Evolutionary conservation across 1,140 invertebrate genomes (phyloP).

Genomic region (Thrips palmi): DNA sequence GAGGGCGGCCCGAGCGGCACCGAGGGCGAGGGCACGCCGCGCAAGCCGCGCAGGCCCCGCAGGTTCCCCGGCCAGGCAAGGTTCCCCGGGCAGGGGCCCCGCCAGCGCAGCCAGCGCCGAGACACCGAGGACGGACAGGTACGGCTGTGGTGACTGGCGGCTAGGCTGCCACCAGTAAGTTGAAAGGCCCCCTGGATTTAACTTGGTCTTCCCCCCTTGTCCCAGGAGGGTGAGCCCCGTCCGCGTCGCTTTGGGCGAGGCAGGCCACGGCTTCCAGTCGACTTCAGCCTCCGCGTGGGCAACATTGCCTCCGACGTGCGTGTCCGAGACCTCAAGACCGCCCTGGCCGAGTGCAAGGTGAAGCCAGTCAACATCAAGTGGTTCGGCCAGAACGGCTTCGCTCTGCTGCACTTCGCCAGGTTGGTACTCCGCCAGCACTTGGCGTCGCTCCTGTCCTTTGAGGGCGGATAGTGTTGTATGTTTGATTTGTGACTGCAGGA

Average conservation of each 20-base stretch:
- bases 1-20: no score
- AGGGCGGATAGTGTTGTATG: no score
- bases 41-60: no score
- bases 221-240: background rate
- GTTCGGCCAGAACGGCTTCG: slow-evolving; percentile 40
- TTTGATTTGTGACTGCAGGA: no score
- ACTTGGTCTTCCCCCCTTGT: background rate
- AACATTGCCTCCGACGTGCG: slow-evolving; percentile 36
- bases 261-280: slow-evolving; percentile 16
- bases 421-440: no score
- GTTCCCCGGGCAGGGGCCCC: no score
- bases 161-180: background rate
- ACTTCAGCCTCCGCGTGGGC: slow-evolving; percentile 37
- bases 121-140: background rate
- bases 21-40: no score
- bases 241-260: background rate
- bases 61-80: no score
- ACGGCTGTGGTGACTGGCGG: slow-evolving; percentile 1
- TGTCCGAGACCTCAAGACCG: slow-evolving; percentile 41
- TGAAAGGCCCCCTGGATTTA: background rate
- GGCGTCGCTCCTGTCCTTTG: no score
- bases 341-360: slow-evolving; percentile 37
- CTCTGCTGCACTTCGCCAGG: slow-evolving; percentile 44
- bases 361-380: slow-evolving; percentile 44
- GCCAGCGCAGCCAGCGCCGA: no score